Percentiles rank a stretch among this genome's conserved stretches.
phyloP scores from a whole-genome alignment of 2,797 vertebrate species.

The Gymnothorax javanicus region DNA sequence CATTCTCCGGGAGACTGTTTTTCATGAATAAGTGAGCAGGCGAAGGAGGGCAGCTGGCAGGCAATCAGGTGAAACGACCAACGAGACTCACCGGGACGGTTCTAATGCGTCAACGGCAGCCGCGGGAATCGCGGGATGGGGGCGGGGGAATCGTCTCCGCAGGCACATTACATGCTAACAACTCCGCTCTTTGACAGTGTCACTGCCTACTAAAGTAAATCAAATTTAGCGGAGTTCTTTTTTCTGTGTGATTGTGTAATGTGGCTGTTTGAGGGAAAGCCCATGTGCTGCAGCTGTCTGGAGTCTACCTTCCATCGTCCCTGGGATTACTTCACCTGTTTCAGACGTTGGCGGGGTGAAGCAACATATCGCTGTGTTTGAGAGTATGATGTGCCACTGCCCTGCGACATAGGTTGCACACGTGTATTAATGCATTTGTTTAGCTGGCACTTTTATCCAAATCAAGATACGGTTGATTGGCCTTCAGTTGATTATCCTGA shows the following conservation, averaged over 20 bases:
- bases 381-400: background rate
- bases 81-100: constrained; percentile 34
- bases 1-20: constrained; percentile 3
- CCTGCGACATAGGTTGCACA: background rate
- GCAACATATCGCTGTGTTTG: no score
- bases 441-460: no score
- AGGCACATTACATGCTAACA: background rate
- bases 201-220: background rate
- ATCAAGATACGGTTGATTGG: no score
- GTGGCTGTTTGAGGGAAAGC: background rate
- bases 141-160: background rate
- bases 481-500: no score
- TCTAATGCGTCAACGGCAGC: constrained; percentile 23
- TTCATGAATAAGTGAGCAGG: constrained; percentile 40
- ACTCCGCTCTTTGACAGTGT: background rate
- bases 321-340: background rate
- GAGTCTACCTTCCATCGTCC: background rate
- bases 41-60: constrained; percentile 29
- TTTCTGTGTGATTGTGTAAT: background rate
- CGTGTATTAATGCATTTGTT: no score
- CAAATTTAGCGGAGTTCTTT: background rate
- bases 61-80: constrained; percentile 32
- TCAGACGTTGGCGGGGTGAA: background rate
- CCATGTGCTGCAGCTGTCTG: background rate
- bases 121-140: background rate